Percentiles rank a stretch among this genome's conserved stretches.
Conservation (phyloP, 2,888 invertebrate genomes). For the Nebria brevicollis region DNA sequence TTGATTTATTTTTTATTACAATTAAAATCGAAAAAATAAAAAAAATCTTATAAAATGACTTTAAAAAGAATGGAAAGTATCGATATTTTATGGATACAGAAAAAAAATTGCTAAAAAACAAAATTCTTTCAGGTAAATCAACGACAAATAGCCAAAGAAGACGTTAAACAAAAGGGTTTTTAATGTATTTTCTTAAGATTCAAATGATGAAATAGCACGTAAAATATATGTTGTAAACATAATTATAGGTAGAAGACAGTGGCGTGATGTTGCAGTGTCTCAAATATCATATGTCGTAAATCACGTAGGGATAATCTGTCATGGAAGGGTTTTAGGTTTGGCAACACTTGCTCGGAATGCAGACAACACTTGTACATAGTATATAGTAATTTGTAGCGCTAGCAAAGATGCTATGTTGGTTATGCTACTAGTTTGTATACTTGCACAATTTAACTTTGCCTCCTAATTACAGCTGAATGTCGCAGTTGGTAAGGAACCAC, state of each 20-base stretch:
- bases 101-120: too few relatives aligned
- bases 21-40: too few relatives aligned
- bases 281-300: slow-evolving; percentile 13
- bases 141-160: too few relatives aligned
- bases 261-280: background rate
- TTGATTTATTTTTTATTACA: too few relatives aligned
- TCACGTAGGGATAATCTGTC: slow-evolving; percentile 21
- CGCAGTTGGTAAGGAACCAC: slow-evolving; percentile 17
- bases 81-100: too few relatives aligned
- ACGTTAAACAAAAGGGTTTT: too few relatives aligned
- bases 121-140: too few relatives aligned
- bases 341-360: slow-evolving; percentile 22
- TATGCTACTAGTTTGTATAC: slow-evolving; percentile 32
- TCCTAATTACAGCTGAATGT: slow-evolving; percentile 21
- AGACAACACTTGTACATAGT: slow-evolving; percentile 8
- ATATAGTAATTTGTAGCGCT: slow-evolving; percentile 15
- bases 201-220: too few relatives aligned
- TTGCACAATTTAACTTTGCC: slow-evolving; percentile 18
- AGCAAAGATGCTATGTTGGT: slow-evolving; percentile 15
- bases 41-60: too few relatives aligned
- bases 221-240: background rate
- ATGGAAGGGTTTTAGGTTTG: slow-evolving; percentile 7
- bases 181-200: too few relatives aligned
- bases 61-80: too few relatives aligned
- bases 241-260: background rate